Conservation (phyloP, 2,797 vertebrate species). For the Mormyrus hasselquistii region DNA sequence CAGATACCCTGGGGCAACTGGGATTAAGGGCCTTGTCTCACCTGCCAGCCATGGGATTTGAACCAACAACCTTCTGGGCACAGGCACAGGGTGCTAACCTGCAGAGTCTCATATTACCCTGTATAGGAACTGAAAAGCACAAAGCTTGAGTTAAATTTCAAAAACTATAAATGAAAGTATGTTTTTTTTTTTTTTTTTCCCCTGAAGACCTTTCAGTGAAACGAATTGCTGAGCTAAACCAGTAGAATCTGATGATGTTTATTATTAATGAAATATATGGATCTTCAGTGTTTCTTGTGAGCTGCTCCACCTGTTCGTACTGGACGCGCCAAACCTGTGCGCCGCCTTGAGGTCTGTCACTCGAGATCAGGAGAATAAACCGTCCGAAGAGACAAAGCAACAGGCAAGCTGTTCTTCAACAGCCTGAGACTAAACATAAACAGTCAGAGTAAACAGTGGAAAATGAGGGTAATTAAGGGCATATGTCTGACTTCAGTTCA, state of each 20-base stretch:
- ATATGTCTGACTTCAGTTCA: neutral
- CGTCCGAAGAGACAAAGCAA: neutral
- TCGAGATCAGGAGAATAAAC: neutral
- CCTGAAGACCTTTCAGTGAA: neutral
- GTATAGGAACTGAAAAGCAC: neutral
- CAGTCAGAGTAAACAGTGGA: conserved; percentile 6
- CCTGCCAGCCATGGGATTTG: neutral
- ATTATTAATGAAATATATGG: neutral
- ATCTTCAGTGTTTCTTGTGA: neutral
- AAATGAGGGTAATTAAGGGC: conserved; percentile 5
- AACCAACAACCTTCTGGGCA: neutral
- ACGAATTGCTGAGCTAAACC: neutral
- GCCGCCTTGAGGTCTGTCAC: neutral
- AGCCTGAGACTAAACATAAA: conserved; percentile 9
- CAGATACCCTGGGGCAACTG: neutral
- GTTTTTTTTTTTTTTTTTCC: neutral
- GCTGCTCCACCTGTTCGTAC: neutral
- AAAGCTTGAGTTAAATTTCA: neutral
- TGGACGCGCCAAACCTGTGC: neutral
- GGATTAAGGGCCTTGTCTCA: neutral
- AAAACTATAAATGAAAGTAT: neutral
- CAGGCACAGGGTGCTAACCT: neutral
- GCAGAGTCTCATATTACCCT: neutral
- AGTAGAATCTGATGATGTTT: neutral
- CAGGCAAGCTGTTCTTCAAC: neutral